phyloP scores from a whole-genome alignment of 2,888 invertebrate species.

The Periphyllus acericola region DNA sequence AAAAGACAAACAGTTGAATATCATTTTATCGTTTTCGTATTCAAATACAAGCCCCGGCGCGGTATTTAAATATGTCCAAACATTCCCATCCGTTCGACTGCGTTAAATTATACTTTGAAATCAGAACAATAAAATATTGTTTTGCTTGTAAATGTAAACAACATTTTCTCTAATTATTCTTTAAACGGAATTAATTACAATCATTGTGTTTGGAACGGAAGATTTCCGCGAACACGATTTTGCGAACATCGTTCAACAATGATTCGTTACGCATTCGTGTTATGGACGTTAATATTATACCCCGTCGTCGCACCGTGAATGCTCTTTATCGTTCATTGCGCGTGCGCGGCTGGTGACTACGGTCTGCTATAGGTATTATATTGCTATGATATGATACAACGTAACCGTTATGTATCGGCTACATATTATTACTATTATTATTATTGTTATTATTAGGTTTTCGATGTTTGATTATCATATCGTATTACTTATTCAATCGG shows the following conservation, averaged over 20 bases:
- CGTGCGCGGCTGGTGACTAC: neutral
- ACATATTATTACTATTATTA: too few relatives aligned
- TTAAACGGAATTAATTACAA: constrained; percentile 11
- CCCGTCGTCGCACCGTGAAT: too few relatives aligned
- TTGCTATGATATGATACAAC: neutral
- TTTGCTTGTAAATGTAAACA: neutral
- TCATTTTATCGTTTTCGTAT: constrained; percentile 29
- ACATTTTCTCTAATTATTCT: neutral
- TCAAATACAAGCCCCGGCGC: neutral
- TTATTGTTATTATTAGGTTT: neutral
- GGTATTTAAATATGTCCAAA: neutral
- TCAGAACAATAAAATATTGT: constrained; percentile 1
- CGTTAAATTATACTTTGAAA: neutral
- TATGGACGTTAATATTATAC: too few relatives aligned
- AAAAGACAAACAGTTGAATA: constrained; percentile 4
- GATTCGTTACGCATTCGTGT: too few relatives aligned
- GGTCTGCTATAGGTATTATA: neutral
- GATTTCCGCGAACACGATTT: neutral
- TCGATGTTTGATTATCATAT: neutral
- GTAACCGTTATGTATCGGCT: neutral
- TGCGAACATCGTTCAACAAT: neutral
- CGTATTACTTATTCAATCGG: neutral
- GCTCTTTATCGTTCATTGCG: neutral
- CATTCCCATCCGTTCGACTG: too few relatives aligned
- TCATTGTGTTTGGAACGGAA: neutral